Percentiles rank a stretch among this genome's conserved stretches.
Conservation (phyloP, 1,140 invertebrate genomes). For the Neuroterus valhalla region DNA sequence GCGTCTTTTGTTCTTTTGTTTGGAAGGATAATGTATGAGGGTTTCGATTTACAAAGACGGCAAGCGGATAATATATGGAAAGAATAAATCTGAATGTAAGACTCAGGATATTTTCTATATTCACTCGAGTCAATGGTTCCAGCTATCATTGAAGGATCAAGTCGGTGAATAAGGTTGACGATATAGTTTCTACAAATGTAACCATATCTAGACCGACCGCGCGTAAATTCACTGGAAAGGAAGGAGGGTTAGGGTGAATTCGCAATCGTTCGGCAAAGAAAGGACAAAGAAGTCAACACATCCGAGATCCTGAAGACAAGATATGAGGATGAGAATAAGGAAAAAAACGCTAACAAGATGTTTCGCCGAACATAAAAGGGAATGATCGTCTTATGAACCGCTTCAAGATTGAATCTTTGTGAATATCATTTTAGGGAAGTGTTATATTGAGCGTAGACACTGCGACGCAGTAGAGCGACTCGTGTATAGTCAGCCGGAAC, state of each 20-base stretch:
- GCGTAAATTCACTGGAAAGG: neutral
- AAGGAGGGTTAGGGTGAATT: neutral
- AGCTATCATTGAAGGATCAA: slow-evolving; percentile 41
- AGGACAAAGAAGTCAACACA: neutral
- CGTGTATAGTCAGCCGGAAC: neutral
- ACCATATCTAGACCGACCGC: neutral
- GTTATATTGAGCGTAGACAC: neutral
- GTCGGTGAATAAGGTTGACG: neutral
- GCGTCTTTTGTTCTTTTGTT: too few relatives aligned
- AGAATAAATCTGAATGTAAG: slow-evolving; percentile 55
- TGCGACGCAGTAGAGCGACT: neutral
- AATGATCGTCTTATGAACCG: too few relatives aligned
- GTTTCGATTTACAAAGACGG: neutral
- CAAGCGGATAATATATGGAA: slow-evolving; percentile 51
- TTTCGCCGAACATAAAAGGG: too few relatives aligned
- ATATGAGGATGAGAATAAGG: too few relatives aligned
- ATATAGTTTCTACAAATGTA: too few relatives aligned
- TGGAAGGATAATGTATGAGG: too few relatives aligned
- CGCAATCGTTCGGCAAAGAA: neutral
- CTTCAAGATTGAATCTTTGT: too few relatives aligned
- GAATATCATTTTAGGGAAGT: neutral
- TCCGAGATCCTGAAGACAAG: too few relatives aligned
- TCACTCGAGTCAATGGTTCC: slow-evolving; percentile 39
- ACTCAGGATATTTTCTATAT: slow-evolving; percentile 35
- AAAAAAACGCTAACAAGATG: too few relatives aligned